Conservation (phyloP, 2,797 vertebrate species). For the Pristis pectinata region DNA sequence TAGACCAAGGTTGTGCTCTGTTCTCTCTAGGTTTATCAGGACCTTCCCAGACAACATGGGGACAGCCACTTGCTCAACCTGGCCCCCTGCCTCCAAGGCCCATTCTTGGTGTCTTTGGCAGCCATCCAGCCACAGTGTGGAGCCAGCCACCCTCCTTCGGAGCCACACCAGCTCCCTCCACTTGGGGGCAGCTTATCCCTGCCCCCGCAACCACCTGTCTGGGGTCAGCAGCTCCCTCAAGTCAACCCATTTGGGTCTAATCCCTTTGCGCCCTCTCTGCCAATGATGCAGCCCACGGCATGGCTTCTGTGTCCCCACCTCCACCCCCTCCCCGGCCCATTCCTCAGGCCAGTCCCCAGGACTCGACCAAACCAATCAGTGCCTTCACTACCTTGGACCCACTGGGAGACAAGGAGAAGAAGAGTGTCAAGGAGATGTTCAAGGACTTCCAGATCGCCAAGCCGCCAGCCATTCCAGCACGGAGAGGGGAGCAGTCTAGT, state of each 20-base stretch:
- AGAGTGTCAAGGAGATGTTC: conserved; percentile 90
- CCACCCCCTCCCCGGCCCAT: conserved; percentile 69
- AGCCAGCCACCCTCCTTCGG: conserved; percentile 61
- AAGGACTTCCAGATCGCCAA: conserved; percentile 87
- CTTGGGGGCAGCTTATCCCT: conserved; percentile 58
- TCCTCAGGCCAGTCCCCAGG: conserved; percentile 53
- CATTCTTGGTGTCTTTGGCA: conserved; percentile 58
- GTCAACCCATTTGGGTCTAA: conserved; percentile 72
- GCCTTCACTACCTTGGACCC: conserved; percentile 88
- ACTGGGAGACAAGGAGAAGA: conserved; percentile 83
- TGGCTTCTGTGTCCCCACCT: conserved; percentile 49
- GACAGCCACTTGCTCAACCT: conserved; percentile 56
- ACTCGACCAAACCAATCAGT: conserved; percentile 59
- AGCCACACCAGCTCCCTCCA: conserved; percentile 43
- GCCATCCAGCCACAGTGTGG: conserved; percentile 65
- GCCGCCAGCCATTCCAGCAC: conserved; percentile 76
- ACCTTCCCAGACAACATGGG: background rate
- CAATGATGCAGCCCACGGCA: conserved; percentile 40
- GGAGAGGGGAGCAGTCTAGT: conserved; percentile 60
- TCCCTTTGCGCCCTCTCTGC: conserved; percentile 51
- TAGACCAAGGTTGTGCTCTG: too few species aligned
- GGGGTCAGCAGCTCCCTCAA: conserved; percentile 58
- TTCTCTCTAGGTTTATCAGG: background rate
- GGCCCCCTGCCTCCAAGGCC: conserved; percentile 51
- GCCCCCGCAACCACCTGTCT: conserved; percentile 51